Base-by-base conservation (phyloP, 1,140 invertebrate species). In the Sweltsa coloradensis region DNA sequence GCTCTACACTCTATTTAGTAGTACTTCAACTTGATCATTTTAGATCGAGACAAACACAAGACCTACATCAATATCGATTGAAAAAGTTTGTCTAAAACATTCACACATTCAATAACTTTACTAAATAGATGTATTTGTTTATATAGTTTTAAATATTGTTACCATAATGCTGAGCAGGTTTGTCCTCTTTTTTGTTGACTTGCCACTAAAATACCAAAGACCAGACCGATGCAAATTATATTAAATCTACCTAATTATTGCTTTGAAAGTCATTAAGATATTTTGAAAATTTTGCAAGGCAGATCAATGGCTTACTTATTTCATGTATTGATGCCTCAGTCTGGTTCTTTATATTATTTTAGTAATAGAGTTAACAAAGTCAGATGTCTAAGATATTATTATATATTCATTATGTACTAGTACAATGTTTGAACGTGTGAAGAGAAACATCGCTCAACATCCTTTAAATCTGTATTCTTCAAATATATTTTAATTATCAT, bases 401-500 rank as follows among this genome's bases (percentile, higher is more conserved):
- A 34, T 31, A 23, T 42, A 25, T 52, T 46, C 6, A 39, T 50
- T 47, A 47, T 39, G 49, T 49, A 24, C 43, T 48, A 52, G 9
- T 25, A 40, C 36, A 46, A 31, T 47, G 31, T 40, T 31, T 41
- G 27, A 24, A 23, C 29, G 25, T 34, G 25, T 37, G 41, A 19
- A 34, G 29, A 26, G 39, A 42, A 49, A 49, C 47, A 42, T 31
- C 21, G 16, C 18, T 34, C 36, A 49, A 49, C 47, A 49, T 31
- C 14, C 14, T 43, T 42, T 42, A 23, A 49, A 42, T 37, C 11
- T 46, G 16, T 46, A 48, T 54, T 49, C 31, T 54, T 51, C 39
- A 54, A 55, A 51, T 51, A 51, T 47, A 50, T 53, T 47, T 51
- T 52, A 52, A 46, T 51, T 51, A n/a, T n/a, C 51, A 55, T 56